Base-by-base conservation (phyloP, 2,888 invertebrate species). In the Clepsis dumicolana region DNA sequence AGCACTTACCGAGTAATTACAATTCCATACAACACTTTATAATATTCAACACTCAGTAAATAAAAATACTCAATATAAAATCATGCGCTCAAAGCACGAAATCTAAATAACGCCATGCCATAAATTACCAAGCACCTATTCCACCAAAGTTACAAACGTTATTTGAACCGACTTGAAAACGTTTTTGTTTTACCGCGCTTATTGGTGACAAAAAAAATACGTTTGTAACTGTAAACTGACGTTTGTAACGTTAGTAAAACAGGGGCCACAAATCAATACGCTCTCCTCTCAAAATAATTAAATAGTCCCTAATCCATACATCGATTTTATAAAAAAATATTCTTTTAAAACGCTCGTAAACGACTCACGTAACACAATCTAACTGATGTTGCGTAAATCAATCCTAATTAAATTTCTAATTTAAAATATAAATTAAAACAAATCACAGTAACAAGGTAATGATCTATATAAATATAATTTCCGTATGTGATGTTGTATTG, bases 361-460 rank as follows among this genome's bases (percentile, higher is more conserved):
- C 71, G 29, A 65, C 77, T 77, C 79, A 74, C 73, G 71, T 76
- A 79, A 78, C 74, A 75, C 74, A 76, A 61, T 44, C n/a, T 83
- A 80, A 73, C 77, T 80, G 78, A 78, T 77, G 73, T 74, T 82
- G 78, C 87, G 87, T 89, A 82, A 82, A 86, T 84, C 73, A 81
- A 84, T 83, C 80, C 21, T 75, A 79, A 82, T 80, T 74, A 76
- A 74, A 74, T 75, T 79, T 81, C 77, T 80, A 77, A 76, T 80
- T 76, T 80, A 78, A 77, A 76, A 79, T 78, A 83, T 85, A 86
- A 86, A 86, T 85, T 80, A 87, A 91, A 88, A 88, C 87, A 87
- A 91, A 92, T 92, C 92, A 92, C 92, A 91, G 92, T 91, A 87
- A 86, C 82, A 88, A 89, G 89, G 87, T 88, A 88, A 88, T 87